Evolutionary conservation across 2,113 vertebrate species (phyloP), one percentile per base, ranked within the genome.

Genomic region (Dinomys branickii): DNA sequence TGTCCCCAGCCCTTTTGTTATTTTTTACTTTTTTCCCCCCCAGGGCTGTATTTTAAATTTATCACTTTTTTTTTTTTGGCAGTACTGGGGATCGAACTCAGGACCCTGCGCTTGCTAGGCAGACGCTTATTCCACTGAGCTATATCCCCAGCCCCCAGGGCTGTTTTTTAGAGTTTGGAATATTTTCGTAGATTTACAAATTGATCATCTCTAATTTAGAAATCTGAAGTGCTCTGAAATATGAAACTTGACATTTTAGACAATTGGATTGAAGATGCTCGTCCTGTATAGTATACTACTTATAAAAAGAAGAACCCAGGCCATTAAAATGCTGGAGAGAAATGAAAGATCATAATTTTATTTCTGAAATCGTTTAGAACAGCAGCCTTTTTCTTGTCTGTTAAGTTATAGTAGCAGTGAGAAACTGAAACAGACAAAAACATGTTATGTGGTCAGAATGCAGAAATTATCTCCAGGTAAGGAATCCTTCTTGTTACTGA

Each of bases 311-410:
- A 77, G 24, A 94, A 33, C 41, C 30, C 90, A 52, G 87, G 44
- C 77, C 93, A 52, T 94, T 73, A 92, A 91, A 85, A 90, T 89
- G 58, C 20, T 65, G 10, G 28, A 86, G 54, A 65, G 82, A 86
- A 87, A 75, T 81, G 14, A 84, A 56, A 82, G 54, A 16, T 33
- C 24, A 16, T 88, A 35, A n/a, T 85, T 90, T 96, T 95, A 84
- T 91, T 96, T 94, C 85, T 96, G 63, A 85, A 84, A 84, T 92
- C 33, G 75, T 88, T 90, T 85, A 38, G 67, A 87, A 81, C 12
- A 77, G 30, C 71, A 87, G 52, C 52, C 84, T 87, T 95, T 75
- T 89, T 86, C 47, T 65, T 95, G n/a, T 75, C 33, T 93, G 16
- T 88, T 86, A 94, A 91, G n/a, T 87, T 47, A 47, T 13, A 87